Evolutionary conservation across 1,140 invertebrate species (phyloP), one percentile per base, ranked within the genome.

Genomic region (Camponotus pennsylvanicus): DNA sequence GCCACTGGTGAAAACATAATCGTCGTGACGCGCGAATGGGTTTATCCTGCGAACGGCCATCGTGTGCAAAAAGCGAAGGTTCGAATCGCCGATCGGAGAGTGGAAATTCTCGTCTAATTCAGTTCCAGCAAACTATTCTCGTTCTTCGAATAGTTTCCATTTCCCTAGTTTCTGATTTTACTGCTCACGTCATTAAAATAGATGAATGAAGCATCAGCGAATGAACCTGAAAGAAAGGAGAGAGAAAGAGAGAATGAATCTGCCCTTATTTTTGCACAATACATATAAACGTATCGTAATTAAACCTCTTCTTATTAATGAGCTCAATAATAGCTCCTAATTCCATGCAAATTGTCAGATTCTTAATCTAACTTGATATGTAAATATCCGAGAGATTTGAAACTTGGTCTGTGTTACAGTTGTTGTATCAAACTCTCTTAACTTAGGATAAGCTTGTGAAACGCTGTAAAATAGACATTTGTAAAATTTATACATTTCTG

Each of bases 1-100:
- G 86, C 73, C 13, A 75, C 49, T 78, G 67, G 78, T 86, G 89
- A 90, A 85, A 90, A 90, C 86, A 86, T 89, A 90, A 90, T 90
- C 78, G 88, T 40, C 63, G 78, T 80, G 85, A 90, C 87, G 87
- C 84, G 66, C 88, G 78, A 84, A 57, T 75, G 73, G 15, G 45
- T 89, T 90, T 79, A 84, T 80, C 85, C 55, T 64, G 78, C 34
- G 71, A 63, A 57, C 76, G 70, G 18, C 18, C 59, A 63, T 55
- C 61, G 37, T 84, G 83, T 88, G 85, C 77, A 86, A 71, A 86
- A 86, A 86, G 40, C 84, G 55, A 82, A 61, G 9, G 8, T 61
- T 59, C n/a, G 59, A 45, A 57, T 21, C 63, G 76, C 45, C 40
- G 63, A 69, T 85, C 52, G 45, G 40, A 82, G 40, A 71, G n/a